Conservation (phyloP, 2,888 invertebrate species). For the Drosophila recens region DNA sequence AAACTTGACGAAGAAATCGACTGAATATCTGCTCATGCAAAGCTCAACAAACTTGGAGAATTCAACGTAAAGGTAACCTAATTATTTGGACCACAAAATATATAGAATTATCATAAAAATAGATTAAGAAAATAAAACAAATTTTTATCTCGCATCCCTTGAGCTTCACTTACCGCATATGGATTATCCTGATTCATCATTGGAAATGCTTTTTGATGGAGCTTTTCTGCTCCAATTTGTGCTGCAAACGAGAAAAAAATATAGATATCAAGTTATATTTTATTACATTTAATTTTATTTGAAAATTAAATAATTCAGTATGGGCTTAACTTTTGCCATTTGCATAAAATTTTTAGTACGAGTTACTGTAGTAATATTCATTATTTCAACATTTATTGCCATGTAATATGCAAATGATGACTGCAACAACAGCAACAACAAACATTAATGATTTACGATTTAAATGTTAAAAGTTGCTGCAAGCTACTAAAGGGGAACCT, state of each 20-base stretch:
- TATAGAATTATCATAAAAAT: neutral
- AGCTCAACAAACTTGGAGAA: neutral
- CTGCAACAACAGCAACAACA: conserved; percentile 37
- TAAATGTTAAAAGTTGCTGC: conserved; percentile 33
- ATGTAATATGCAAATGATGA: conserved; percentile 23
- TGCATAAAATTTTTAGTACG: conserved; percentile 1
- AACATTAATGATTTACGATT: conserved; percentile 9
- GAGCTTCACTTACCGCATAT: conserved; percentile 80
- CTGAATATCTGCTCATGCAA: neutral
- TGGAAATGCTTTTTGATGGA: conserved; percentile 32
- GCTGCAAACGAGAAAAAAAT: conserved; percentile 46
- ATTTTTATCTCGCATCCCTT: neutral
- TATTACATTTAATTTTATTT: neutral
- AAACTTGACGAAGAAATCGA: neutral
- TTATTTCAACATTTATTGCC: conserved; percentile 41
- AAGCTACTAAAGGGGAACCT: neutral
- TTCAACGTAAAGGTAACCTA: neutral
- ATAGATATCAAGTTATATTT: conserved; percentile 1
- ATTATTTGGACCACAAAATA: neutral
- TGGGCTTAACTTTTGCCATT: conserved; percentile 21
- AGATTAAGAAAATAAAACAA: too few species aligned
- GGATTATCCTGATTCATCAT: conserved; percentile 84
- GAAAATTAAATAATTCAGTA: neutral
- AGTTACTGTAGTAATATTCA: conserved; percentile 30
- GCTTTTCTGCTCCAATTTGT: conserved; percentile 16